Base-by-base conservation (phyloP, 2,888 invertebrate genomes). In the Thecophora atra region DNA sequence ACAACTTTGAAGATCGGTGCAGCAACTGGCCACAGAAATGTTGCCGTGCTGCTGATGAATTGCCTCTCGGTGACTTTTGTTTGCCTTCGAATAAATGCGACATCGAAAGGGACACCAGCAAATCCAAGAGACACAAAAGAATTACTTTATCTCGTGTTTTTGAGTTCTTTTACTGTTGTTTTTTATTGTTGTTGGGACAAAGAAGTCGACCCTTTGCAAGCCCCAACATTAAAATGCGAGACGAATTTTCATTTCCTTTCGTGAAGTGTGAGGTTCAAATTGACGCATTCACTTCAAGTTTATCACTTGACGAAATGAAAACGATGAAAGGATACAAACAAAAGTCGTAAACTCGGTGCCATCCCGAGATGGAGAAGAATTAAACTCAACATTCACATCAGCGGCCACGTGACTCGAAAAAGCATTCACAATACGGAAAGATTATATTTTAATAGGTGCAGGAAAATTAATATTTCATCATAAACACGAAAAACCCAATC, bases 21-120 rank as follows among this genome's bases (percentile, higher is more conserved):
- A n/a, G 8, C 11, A 47, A 47, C 11, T n/a, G n/a, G 47, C 1
- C 15, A 5, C 47, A 6, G 47, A 44, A 44, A 5, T 47, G 4
- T 17, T 5, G 15, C 47, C 42, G 11, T 60, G 54, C 69, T 73
- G 71, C 71, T 76, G 63, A 72, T 77, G 75, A 74, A 74, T 73
- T 73, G 74, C 64, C 66, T 72, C 73, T 74, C 73, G 71, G 71
- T 74, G 73, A 73, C 73, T 74, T 74, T 74, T 77, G 75, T 73
- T 47, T 75, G 74, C 37, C 54, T 52, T 56, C 51, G 52, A 51
- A 51, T 66, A 26, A n/a, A 51, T 17, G 19, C 51, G 51, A 65
- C 65, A 65, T 7, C 26, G 26, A 52, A 28, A 30, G 11, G 26
- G 21, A 42, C 65, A 74, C 65, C 26, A 51, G 26, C 37, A 24